A percentile compares a stretch with the other conserved stretches of the same genome.
Evolutionary conservation across 2,888 invertebrate species (phyloP).

Genomic region (Papilio demoleus): DNA sequence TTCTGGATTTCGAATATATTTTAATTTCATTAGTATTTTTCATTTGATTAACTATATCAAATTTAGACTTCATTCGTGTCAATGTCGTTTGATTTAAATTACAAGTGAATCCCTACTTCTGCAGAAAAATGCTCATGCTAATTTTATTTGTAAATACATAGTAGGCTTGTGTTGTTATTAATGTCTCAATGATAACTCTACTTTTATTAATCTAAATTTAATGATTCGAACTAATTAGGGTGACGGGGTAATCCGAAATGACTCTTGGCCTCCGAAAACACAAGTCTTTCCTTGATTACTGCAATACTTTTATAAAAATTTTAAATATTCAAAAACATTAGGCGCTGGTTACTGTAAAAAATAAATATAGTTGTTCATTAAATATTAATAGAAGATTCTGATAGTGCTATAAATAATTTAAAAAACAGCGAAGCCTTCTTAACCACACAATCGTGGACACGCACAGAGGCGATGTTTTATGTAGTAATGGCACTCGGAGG

Average conservation of each 20-base stretch:
- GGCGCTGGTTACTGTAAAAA: neutral
- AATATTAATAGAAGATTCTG: slow-evolving; percentile 1
- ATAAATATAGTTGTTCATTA: neutral
- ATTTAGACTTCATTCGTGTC: neutral
- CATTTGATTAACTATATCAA: neutral
- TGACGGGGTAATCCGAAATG: no score
- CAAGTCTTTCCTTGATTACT: no score
- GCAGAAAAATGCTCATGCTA: neutral
- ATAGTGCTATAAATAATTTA: slow-evolving; percentile 3
- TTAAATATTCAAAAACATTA: neutral
- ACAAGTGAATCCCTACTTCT: neutral
- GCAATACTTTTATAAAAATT: neutral
- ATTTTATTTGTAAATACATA: slow-evolving; percentile 1
- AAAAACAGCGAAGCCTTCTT: slow-evolving; percentile 9
- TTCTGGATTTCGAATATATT: neutral
- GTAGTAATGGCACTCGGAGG: slow-evolving; percentile 33
- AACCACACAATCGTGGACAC: slow-evolving; percentile 29
- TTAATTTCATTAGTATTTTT: no score
- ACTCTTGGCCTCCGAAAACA: no score
- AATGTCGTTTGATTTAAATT: slow-evolving; percentile 6
- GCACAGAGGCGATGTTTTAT: slow-evolving; percentile 36
- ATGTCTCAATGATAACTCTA: no score
- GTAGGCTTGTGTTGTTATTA: neutral
- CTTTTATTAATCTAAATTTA: neutral
- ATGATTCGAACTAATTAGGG: neutral